Evolutionary conservation across 2,113 vertebrate species (phyloP), one percentile per base, ranked within the genome.

Genomic region (Chunga burmeisteri): DNA sequence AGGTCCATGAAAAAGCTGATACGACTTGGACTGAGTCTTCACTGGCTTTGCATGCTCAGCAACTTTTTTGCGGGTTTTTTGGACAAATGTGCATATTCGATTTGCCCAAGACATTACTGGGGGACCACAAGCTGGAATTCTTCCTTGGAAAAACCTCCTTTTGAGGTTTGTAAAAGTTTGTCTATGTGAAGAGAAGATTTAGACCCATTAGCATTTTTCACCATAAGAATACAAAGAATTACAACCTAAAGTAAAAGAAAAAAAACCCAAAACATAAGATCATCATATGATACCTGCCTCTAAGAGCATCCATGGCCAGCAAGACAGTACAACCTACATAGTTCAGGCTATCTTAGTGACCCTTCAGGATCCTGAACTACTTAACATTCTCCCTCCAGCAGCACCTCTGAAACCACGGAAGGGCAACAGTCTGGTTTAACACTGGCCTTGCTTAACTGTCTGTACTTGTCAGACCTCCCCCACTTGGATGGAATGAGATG

Each of bases 361-460:
- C 86, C 80, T 86, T 3, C 13, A 71, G 68, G 49, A 89, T 84
- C 89, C n/a, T 71, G 47, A 44, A n/a, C 36, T 52, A 81, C 65
- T 84, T 70, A 62, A 49, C 36, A 27, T 42, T 78, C 59, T 86
- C 47, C 50, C 79, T 90, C 58, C 30, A 95, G 92, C 89, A 94
- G 91, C 86, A 68, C 63, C 49, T 81, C 78, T 44, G 59, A 38
- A 53, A 83, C 40, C 86, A 38, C 92, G 14, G 44, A 88, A 85
- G 44, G 78, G 88, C 78, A 89, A 19, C 1, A 16, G 79, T 63
- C 56, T 65, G 66, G 62, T 63, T 59, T 29, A 25, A 47, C 75
- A 40, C 22, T 66, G 86, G 92, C 78, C 65, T 58, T 20, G 71
- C 68, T 66, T 11, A 22, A 46, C 66, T 63, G 92, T 86, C 95